Conservation (phyloP, 2,888 invertebrate species). For the Hymenopus coronatus region DNA sequence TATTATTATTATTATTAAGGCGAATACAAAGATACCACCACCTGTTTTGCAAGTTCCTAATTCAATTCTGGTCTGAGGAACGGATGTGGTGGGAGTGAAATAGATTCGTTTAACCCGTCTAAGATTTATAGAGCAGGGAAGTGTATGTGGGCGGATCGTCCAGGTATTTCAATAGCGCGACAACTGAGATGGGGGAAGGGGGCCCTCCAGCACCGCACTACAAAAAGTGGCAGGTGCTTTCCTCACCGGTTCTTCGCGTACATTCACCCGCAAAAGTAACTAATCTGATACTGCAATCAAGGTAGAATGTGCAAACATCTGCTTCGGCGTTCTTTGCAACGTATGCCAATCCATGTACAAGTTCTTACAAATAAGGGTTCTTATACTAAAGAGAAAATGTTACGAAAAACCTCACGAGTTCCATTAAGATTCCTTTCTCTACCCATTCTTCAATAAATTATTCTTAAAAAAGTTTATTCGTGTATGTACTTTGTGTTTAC, state of each 20-base stretch:
- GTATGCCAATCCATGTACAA: no score
- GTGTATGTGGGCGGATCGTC: not conserved
- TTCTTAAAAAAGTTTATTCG: no score
- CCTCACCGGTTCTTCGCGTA: conserved; percentile 14
- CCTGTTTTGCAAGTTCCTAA: not conserved
- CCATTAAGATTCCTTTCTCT: no score
- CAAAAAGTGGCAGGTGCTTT: conserved; percentile 1
- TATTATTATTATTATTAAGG: no score
- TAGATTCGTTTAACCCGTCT: not conserved
- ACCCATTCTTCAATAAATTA: no score
- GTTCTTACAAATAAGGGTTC: no score
- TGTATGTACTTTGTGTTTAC: no score
- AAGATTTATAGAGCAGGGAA: not conserved
- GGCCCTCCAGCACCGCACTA: not conserved
- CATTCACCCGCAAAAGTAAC: not conserved
- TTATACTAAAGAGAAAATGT: no score
- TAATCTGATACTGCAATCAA: not conserved
- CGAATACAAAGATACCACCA: no score
- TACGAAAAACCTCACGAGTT: no score
- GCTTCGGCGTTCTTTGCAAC: not conserved
- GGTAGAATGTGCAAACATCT: not conserved
- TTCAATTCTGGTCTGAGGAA: not conserved
- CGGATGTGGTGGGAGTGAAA: not conserved
- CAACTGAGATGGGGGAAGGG: not conserved
- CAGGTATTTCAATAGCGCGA: not conserved